Evolutionary conservation across 2,113 vertebrate species (phyloP).

Genomic region (Apus apus): DNA sequence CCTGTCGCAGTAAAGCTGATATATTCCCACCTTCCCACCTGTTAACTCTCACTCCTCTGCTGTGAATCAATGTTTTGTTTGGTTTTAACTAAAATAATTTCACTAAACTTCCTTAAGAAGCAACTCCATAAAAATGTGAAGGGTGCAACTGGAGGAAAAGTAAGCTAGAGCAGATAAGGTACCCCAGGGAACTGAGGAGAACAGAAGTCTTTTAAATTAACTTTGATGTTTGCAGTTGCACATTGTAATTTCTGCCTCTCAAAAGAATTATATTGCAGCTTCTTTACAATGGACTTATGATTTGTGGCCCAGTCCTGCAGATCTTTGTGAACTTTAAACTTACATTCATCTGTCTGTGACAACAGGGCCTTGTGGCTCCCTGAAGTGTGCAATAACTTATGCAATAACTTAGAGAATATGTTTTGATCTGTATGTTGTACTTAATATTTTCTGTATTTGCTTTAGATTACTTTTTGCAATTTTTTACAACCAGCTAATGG

Average conservation of each 20-base stretch:
- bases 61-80: neutral
- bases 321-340: slow-evolving; percentile 40
- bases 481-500: neutral
- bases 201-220: neutral
- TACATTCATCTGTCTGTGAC: slow-evolving; percentile 2
- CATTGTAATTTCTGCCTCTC: neutral
- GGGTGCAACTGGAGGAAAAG: neutral
- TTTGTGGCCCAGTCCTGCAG: slow-evolving; percentile 9
- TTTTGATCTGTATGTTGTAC: slow-evolving; percentile 7
- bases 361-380: neutral
- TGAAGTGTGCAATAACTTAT: slow-evolving; percentile 28
- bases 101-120: neutral
- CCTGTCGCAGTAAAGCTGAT: neutral
- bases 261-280: neutral
- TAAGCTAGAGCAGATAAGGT: neutral
- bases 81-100: neutral
- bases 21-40: neutral
- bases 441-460: slow-evolving; percentile 25
- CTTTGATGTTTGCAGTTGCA: slow-evolving; percentile 10
- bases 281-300: neutral
- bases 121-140: neutral
- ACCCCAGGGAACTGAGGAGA: neutral
- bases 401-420: neutral
- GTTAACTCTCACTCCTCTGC: neutral
- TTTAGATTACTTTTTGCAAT: neutral